These are phyloP conservation scores for Diplodus sargus DNA, from an alignment of 2,797 vertebrate genomes.

Conservation along the genomic window DNA sequence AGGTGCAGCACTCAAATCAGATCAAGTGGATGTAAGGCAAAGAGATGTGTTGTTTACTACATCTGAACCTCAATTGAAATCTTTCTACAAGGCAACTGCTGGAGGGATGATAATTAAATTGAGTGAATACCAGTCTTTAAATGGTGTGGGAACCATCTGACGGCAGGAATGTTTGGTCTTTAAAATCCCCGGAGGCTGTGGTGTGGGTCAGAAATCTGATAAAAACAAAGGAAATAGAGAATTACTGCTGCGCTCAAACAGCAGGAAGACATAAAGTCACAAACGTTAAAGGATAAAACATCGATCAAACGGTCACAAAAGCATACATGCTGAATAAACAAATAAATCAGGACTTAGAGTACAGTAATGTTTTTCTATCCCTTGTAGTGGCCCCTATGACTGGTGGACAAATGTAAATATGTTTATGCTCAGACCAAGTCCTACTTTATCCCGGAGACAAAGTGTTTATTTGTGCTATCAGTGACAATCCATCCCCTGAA, in stretches of 20 bases:
- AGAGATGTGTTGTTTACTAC: not conserved
- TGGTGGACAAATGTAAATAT: not conserved
- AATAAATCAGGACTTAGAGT: not conserved
- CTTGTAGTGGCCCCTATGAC: not conserved
- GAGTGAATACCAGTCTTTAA: not conserved
- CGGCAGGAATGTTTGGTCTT: constrained; percentile 2
- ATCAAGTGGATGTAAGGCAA: not conserved
- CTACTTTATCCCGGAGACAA: not conserved
- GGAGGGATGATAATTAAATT: not conserved
- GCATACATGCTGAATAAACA: not conserved
- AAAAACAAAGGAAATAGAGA: not conserved
- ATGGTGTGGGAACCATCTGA: constrained; percentile 22
- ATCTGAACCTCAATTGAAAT: not conserved
- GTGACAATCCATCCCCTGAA: not conserved
- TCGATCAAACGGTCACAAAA: not conserved
- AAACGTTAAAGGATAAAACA: not conserved
- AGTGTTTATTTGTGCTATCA: not conserved
- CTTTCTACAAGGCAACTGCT: not conserved
- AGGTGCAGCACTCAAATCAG: not conserved
- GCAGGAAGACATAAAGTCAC: not conserved
- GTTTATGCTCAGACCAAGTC: constrained; percentile 2
- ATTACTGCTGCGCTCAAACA: not conserved
- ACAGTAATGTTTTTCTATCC: not conserved
- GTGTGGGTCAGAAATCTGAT: not conserved
- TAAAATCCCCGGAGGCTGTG: not conserved